Evolutionary conservation across 2,797 vertebrate species (phyloP).

Genomic region (Danio kyathit): DNA sequence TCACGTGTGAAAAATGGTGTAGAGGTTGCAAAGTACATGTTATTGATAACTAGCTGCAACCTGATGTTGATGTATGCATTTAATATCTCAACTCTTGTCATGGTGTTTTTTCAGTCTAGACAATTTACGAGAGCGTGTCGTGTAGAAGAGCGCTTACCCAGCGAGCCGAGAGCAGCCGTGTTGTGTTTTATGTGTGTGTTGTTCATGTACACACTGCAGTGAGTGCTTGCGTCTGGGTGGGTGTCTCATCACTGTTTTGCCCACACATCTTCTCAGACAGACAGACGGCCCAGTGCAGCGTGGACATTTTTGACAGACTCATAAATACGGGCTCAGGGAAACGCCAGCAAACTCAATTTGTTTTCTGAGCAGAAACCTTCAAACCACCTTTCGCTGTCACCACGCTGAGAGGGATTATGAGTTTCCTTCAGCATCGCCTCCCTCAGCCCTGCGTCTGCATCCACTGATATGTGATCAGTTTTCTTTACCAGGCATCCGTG

Average conservation of each 20-base stretch:
- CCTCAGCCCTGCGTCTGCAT: constrained; percentile 19
- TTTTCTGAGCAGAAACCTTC: constrained; percentile 61
- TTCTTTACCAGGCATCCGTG: constrained; percentile 27
- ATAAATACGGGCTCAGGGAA: constrained; percentile 61
- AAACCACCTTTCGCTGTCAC: constrained; percentile 62
- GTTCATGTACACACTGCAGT: constrained; percentile 4
- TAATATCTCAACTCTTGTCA: constrained; percentile 46
- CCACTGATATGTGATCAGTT: constrained; percentile 40
- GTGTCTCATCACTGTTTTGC: constrained; percentile 51
- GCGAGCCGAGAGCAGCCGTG: not conserved
- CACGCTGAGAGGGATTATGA: constrained; percentile 50
- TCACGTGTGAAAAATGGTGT: too few species aligned
- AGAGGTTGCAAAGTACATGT: constrained; percentile 27
- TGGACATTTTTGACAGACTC: constrained; percentile 57
- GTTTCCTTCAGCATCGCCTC: constrained; percentile 31
- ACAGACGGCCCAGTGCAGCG: constrained; percentile 49
- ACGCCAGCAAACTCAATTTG: constrained; percentile 61
- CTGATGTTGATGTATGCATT: constrained; percentile 43
- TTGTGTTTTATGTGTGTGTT: constrained; percentile 12
- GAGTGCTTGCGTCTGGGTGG: constrained; percentile 18
- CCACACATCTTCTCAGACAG: constrained; percentile 51
- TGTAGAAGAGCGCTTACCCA: not conserved
- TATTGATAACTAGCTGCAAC: constrained; percentile 45
- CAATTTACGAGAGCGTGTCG: constrained; percentile 29
- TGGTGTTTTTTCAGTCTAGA: not conserved